Conservation (phyloP, 1,140 invertebrate genomes). For the Conus ventricosus region DNA sequence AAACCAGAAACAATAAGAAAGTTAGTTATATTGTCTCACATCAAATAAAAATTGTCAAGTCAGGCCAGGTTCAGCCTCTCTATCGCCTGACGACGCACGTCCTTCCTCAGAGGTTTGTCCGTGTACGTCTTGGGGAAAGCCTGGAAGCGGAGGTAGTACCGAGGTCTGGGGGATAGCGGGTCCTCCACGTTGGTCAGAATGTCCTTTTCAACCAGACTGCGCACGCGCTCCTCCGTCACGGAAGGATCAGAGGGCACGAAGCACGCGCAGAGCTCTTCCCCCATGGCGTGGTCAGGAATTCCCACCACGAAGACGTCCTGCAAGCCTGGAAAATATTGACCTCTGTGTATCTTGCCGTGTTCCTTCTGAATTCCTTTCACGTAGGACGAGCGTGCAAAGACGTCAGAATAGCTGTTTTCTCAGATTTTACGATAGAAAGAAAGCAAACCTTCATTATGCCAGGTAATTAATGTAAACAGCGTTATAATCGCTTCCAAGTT, state of each 20-base stretch:
- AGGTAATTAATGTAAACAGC: no score
- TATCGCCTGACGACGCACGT: background rate
- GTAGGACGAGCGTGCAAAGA: no score
- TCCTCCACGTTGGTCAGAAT: background rate
- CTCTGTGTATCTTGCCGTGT: no score
- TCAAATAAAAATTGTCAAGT: background rate
- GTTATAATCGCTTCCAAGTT: no score
- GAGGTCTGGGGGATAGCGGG: background rate
- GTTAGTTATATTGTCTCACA: background rate
- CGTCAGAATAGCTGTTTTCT: no score
- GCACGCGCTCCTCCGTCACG: conserved; percentile 3
- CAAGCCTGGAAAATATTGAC: background rate
- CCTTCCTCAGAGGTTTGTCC: background rate
- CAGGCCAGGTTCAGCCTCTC: background rate
- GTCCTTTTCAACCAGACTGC: conserved; percentile 19
- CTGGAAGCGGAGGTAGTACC: conserved; percentile 14
- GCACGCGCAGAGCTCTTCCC: conserved; percentile 24
- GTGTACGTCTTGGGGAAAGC: conserved; percentile 6
- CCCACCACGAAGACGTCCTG: conserved; percentile 12
- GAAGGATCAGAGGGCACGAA: background rate
- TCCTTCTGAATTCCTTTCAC: no score
- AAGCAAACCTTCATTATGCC: no score
- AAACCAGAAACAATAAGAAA: background rate
- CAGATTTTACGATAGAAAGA: no score
- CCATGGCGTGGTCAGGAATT: conserved; percentile 1